phyloP scores from a whole-genome alignment of 2,888 invertebrate species.

The Cactoblastis cactorum region DNA sequence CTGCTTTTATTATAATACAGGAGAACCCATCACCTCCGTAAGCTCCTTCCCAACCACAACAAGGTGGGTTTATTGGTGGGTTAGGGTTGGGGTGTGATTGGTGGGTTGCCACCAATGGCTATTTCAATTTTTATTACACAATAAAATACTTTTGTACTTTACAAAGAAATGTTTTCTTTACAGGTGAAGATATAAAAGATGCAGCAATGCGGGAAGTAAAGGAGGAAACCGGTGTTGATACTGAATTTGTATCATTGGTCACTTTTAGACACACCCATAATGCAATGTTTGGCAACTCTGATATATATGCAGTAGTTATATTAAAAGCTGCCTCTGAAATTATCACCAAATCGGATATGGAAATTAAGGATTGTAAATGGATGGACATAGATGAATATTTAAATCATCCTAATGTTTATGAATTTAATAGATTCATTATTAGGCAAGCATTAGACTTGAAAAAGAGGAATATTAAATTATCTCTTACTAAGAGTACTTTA shows the following conservation, averaged over 20 bases:
- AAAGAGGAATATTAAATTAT: slow-evolving; percentile 80
- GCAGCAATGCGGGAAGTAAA: slow-evolving; percentile 91
- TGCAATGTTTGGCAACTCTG: slow-evolving; percentile 89
- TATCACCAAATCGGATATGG: slow-evolving; percentile 85
- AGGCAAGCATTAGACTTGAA: slow-evolving; percentile 83
- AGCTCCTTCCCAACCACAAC: no score
- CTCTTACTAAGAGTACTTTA: slow-evolving; percentile 67
- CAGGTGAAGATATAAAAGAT: slow-evolving; percentile 89
- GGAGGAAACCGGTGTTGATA: slow-evolving; percentile 93
- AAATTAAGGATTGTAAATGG: slow-evolving; percentile 90
- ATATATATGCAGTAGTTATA: slow-evolving; percentile 89
- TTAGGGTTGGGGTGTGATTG: no score
- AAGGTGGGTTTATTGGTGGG: no score
- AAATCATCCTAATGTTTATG: slow-evolving; percentile 84
- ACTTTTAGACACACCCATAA: slow-evolving; percentile 88
- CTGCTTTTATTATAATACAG: no score
- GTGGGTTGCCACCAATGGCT: no score
- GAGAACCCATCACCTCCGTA: no score
- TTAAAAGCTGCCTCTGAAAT: slow-evolving; percentile 82
- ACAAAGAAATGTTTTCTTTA: no score
- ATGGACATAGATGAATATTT: slow-evolving; percentile 88
- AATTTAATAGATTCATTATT: slow-evolving; percentile 84
- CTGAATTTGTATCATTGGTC: slow-evolving; percentile 87
- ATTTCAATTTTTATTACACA: no score
- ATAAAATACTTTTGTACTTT: no score